Percentiles rank a stretch among this genome's conserved stretches.
These are phyloP conservation scores for Fukomys damarensis DNA, from an alignment of 2,113 vertebrate species.

Conservation along the genomic window DNA sequence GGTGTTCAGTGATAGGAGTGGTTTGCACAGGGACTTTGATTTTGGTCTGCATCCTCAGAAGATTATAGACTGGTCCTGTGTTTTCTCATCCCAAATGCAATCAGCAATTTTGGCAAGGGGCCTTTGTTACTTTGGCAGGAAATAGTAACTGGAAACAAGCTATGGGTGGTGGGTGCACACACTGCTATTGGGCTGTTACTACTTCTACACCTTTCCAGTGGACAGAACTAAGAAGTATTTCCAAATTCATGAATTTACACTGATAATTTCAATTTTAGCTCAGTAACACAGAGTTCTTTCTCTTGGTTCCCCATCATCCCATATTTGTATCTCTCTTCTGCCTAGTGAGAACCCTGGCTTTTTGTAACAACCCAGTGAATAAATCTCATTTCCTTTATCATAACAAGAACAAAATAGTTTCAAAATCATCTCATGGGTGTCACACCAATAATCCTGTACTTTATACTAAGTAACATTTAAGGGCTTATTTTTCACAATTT, in stretches of 20 bases:
- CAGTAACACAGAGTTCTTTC: background rate
- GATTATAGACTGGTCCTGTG: background rate
- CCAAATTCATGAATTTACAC: background rate
- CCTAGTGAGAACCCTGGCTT: background rate
- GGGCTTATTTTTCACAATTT: background rate
- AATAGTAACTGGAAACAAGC: background rate
- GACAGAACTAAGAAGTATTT: background rate
- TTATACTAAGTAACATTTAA: background rate
- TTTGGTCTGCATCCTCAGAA: background rate
- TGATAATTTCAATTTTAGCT: background rate
- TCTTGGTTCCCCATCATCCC: background rate
- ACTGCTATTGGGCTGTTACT: fast-evolving
- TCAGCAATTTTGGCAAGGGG: background rate
- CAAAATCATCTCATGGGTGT: fast-evolving
- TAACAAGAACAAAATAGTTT: background rate
- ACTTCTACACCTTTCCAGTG: background rate
- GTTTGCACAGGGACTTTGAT: background rate
- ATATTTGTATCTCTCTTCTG: background rate
- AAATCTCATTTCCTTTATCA: background rate
- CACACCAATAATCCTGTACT: background rate
- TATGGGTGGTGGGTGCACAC: fast-evolving
- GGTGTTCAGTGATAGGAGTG: fast-evolving
- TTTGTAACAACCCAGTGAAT: background rate
- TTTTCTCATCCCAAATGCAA: background rate
- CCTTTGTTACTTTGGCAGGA: background rate